A percentile compares a stretch with the other conserved stretches of the same genome.
phyloP scores from a whole-genome alignment of 2,113 vertebrate genomes.

The Dinomys branickii region DNA sequence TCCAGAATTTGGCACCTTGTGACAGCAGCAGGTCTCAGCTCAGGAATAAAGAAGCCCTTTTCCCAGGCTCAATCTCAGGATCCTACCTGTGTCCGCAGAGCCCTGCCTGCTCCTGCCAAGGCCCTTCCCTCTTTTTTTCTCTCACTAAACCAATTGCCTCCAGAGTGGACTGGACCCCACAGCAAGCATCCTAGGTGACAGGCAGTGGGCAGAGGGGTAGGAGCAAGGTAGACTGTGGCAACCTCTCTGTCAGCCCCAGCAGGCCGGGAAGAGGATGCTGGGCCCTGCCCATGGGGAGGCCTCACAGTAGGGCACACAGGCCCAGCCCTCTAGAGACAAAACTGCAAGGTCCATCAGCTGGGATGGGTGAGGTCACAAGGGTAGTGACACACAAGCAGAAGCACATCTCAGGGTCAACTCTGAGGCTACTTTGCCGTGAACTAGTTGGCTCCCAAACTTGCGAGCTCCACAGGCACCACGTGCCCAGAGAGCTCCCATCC shows the following conservation, averaged over 20 bases:
- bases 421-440: accelerated
- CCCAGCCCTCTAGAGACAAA: background rate
- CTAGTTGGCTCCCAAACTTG: accelerated
- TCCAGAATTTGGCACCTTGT: accelerated
- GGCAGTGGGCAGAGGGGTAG: background rate
- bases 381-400: background rate
- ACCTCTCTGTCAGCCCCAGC: background rate
- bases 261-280: background rate
- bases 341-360: no score
- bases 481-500: accelerated
- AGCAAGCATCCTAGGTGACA: accelerated
- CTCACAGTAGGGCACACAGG: background rate
- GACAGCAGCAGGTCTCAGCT: background rate
- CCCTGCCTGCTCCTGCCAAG: background rate
- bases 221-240: accelerated
- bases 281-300: background rate
- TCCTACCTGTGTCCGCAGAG: accelerated
- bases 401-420: background rate
- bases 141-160: background rate
- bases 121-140: background rate
- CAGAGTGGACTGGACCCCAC: background rate
- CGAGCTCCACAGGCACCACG: accelerated
- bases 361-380: accelerated
- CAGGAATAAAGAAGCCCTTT: background rate
- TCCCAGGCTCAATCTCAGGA: no score